These are phyloP conservation scores for Trichonephila clavipes DNA, from an alignment of 1,140 invertebrate genomes.

Conservation along the genomic window DNA sequence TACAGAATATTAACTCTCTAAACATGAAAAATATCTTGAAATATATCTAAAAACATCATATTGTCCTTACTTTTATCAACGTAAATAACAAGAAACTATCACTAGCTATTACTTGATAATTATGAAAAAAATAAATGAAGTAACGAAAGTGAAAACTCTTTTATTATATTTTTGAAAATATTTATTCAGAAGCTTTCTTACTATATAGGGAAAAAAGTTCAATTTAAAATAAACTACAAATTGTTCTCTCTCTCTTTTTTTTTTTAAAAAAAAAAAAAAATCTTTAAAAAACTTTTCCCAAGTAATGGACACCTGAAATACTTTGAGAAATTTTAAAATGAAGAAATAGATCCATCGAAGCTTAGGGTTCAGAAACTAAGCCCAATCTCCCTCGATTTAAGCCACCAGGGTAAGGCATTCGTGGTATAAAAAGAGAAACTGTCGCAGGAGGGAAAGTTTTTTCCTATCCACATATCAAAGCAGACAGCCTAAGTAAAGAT, in stretches of 20 bases:
- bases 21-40: no score
- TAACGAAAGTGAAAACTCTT: no score
- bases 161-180: no score
- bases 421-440: slow-evolving; percentile 19
- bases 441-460: slow-evolving; percentile 18
- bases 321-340: slow-evolving; percentile 48
- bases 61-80: no score
- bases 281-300: background rate
- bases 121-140: no score
- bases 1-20: no score
- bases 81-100: no score
- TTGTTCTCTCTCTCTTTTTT: no score
- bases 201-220: background rate
- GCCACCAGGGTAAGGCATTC: background rate
- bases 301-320: slow-evolving; percentile 14
- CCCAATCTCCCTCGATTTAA: slow-evolving; percentile 41
- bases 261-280: background rate
- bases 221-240: background rate
- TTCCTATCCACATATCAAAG: slow-evolving; percentile 38
- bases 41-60: no score
- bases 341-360: slow-evolving; percentile 56
- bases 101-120: no score
- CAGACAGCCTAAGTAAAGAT: slow-evolving; percentile 52
- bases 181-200: background rate
- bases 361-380: slow-evolving; percentile 14